These are phyloP conservation scores for Phortica variegata DNA, from an alignment of 1,140 invertebrate species.

Conservation along the genomic window DNA sequence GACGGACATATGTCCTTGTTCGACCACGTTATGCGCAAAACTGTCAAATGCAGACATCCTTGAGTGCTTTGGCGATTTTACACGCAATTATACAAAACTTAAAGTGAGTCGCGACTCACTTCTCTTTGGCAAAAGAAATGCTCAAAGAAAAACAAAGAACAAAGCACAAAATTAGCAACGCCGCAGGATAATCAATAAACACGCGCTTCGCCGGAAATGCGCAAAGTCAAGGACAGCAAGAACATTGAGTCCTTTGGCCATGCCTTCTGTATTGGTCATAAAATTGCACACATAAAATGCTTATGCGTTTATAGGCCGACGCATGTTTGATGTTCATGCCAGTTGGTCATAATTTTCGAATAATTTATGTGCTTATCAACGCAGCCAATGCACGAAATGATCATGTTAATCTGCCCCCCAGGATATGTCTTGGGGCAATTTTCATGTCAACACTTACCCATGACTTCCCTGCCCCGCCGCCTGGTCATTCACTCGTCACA, in stretches of 20 bases:
- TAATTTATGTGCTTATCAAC: slow-evolving; percentile 27
- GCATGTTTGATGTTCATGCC: neutral
- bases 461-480: too few relatives aligned
- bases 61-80: neutral
- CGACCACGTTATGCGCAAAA: slow-evolving; percentile 11
- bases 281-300: slow-evolving; percentile 9
- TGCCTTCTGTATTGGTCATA: slow-evolving; percentile 6
- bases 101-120: too few relatives aligned
- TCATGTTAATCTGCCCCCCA: too few relatives aligned
- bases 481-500: too few relatives aligned
- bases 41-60: neutral
- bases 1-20: slow-evolving; percentile 22
- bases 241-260: too few relatives aligned
- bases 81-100: too few relatives aligned
- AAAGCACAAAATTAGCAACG: slow-evolving; percentile 14
- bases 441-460: too few relatives aligned
- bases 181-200: slow-evolving; percentile 25
- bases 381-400: slow-evolving; percentile 5
- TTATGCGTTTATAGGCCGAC: neutral
- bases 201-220: slow-evolving; percentile 6
- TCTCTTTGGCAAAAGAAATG: too few relatives aligned
- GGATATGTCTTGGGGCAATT: too few relatives aligned
- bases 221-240: too few relatives aligned
- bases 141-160: neutral
- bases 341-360: neutral